Evolutionary conservation across 2,113 vertebrate species (phyloP).

Genomic region (Pagrus major): DNA sequence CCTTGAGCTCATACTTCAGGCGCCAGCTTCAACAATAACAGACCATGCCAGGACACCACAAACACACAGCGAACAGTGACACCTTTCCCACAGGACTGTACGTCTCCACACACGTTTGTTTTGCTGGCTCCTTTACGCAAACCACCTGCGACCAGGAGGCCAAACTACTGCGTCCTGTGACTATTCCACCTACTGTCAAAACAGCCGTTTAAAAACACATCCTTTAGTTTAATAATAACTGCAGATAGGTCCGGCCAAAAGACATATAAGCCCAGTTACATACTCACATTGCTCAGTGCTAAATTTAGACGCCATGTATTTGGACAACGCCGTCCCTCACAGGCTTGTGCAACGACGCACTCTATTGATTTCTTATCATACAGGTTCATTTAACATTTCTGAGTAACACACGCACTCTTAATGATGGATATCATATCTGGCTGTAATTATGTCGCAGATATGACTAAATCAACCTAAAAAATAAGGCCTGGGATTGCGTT

Average conservation of each 20-base stretch:
- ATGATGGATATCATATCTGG: rapidly evolving
- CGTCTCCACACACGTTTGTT: constrained; percentile 36
- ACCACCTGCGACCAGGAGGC: constrained; percentile 49
- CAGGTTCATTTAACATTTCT: background rate
- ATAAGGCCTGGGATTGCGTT: constrained; percentile 66
- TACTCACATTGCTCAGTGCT: constrained; percentile 57
- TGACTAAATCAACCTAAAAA: background rate
- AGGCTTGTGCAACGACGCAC: constrained; percentile 35
- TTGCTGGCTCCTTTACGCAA: constrained; percentile 71
- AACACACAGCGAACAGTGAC: constrained; percentile 17
- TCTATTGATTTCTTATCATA: background rate
- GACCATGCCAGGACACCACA: background rate
- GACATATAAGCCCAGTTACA: constrained; percentile 36
- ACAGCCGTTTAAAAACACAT: constrained; percentile 6
- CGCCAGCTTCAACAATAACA: constrained; percentile 73
- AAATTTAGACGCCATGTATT: constrained; percentile 74
- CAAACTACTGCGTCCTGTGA: constrained; percentile 6
- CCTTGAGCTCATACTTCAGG: constrained; percentile 35
- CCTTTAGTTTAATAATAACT: constrained; percentile 23
- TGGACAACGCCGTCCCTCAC: constrained; percentile 41
- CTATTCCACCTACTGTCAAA: constrained; percentile 4
- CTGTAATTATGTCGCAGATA: background rate
- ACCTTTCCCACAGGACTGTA: background rate
- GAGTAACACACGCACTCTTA: background rate
- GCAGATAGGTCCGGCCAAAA: constrained; percentile 19